Evolutionary conservation across 2,888 invertebrate species (phyloP).

Genomic region (Pollenia griseotomentosa): DNA sequence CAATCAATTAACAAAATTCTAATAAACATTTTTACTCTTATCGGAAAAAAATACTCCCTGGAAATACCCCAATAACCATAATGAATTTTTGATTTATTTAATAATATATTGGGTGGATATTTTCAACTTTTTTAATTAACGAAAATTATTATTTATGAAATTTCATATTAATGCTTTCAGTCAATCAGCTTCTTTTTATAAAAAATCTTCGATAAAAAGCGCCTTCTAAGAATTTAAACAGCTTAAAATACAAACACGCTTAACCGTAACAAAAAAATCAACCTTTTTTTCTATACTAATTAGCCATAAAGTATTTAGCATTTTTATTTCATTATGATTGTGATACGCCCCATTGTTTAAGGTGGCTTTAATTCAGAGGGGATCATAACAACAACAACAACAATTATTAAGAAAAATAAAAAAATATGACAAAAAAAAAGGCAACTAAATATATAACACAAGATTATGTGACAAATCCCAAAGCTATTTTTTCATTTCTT

Average conservation of each 20-base stretch:
- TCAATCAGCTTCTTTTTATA: background rate
- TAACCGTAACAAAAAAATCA: conserved; percentile 11
- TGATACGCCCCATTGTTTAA: conserved; percentile 30
- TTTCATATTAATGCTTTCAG: conserved; percentile 7
- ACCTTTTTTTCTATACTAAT: conserved; percentile 51
- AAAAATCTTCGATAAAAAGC: background rate
- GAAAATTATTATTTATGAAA: conserved; percentile 42
- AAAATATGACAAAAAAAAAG: background rate
- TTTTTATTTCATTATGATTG: conserved; percentile 41
- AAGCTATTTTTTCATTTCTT: background rate
- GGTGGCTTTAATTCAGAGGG: conserved; percentile 1
- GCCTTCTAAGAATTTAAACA: conserved; percentile 49
- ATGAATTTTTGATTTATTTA: conserved; percentile 4
- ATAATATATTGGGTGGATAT: background rate
- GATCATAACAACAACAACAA: conserved; percentile 19
- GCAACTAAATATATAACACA: conserved; percentile 22
- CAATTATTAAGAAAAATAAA: conserved; percentile 30
- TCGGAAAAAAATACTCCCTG: background rate
- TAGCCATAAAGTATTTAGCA: conserved; percentile 60
- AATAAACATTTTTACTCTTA: background rate
- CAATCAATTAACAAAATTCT: background rate
- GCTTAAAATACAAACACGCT: conserved; percentile 25
- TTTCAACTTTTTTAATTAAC: conserved; percentile 35
- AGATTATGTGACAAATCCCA: conserved; percentile 65
- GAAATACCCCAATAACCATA: background rate